phyloP scores from a whole-genome alignment of 2,888 invertebrate species.

The Agriopis marginaria region DNA sequence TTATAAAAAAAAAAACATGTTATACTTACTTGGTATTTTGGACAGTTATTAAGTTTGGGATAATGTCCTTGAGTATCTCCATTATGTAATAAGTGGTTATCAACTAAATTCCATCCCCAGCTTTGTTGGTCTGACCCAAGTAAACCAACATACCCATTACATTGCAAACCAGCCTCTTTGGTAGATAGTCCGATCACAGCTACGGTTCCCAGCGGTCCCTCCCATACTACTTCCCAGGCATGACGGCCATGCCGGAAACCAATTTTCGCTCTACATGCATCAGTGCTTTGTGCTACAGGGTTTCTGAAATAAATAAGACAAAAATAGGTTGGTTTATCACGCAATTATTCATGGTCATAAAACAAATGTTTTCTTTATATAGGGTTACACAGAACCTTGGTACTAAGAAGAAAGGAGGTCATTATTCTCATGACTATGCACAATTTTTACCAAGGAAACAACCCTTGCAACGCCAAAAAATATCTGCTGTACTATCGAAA shows the following conservation, averaged over 20 bases:
- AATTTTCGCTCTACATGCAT: constrained; percentile 96
- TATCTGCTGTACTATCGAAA: too few relatives aligned
- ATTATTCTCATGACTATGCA: too few relatives aligned
- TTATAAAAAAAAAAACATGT: too few relatives aligned
- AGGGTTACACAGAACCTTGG: too few relatives aligned
- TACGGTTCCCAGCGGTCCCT: constrained; percentile 98
- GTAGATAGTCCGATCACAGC: constrained; percentile 98
- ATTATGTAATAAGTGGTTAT: constrained; percentile 98
- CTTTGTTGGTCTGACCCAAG: constrained; percentile 98
- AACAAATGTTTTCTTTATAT: not conserved
- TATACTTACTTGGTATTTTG: constrained; percentile 95
- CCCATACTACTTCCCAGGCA: constrained; percentile 99
- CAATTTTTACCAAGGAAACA: too few relatives aligned
- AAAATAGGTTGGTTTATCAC: not conserved
- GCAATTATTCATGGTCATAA: not conserved
- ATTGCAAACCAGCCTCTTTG: constrained; percentile 96
- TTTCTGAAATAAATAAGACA: constrained; percentile 87
- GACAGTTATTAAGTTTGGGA: constrained; percentile 97
- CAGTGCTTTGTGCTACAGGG: constrained; percentile 99
- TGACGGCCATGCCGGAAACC: constrained; percentile 97
- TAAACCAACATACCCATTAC: constrained; percentile 97
- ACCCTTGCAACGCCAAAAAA: too few relatives aligned
- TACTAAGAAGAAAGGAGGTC: too few relatives aligned
- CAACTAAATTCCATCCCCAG: constrained; percentile 99
- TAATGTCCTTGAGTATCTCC: constrained; percentile 98